These are phyloP conservation scores for Pterobdella sp. DNA, from an alignment of 2,888 invertebrate genomes.

Conservation along the genomic window DNA sequence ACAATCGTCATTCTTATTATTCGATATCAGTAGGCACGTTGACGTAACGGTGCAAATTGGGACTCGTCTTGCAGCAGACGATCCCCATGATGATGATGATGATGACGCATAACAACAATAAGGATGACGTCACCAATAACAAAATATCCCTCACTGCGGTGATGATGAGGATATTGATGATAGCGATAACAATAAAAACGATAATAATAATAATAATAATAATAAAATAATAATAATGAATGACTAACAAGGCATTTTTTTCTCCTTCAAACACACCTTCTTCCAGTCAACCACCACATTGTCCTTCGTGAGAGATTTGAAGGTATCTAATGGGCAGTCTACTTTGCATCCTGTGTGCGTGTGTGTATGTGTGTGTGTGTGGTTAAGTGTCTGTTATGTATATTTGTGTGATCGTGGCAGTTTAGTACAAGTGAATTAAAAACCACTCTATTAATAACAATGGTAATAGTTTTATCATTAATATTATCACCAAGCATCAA, in stretches of 20 bases:
- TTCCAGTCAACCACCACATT: slow-evolving; percentile 10
- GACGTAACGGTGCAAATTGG: neutral
- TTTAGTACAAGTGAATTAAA: too few relatives aligned
- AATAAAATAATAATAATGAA: too few relatives aligned
- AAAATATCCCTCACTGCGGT: neutral
- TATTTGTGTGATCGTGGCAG: neutral
- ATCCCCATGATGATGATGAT: neutral
- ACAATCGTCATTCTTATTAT: neutral
- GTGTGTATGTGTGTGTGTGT: neutral
- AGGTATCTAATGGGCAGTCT: neutral
- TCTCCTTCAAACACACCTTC: neutral
- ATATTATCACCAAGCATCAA: too few relatives aligned
- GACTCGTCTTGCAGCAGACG: neutral
- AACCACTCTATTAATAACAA: neutral
- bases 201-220: too few relatives aligned
- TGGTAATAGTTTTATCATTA: neutral
- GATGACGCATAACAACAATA: neutral
- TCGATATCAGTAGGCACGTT: slow-evolving; percentile 10
- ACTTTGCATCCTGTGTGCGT: slow-evolving; percentile 12
- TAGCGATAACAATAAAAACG: too few relatives aligned
- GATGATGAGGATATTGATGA: too few relatives aligned
- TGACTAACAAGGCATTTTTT: too few relatives aligned
- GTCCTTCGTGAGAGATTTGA: neutral
- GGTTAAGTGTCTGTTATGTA: neutral
- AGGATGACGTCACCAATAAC: neutral